Percentiles rank a stretch among this genome's conserved stretches.
Conservation (phyloP, 2,888 invertebrate genomes). For the Scelioninae gen. 1 region DNA sequence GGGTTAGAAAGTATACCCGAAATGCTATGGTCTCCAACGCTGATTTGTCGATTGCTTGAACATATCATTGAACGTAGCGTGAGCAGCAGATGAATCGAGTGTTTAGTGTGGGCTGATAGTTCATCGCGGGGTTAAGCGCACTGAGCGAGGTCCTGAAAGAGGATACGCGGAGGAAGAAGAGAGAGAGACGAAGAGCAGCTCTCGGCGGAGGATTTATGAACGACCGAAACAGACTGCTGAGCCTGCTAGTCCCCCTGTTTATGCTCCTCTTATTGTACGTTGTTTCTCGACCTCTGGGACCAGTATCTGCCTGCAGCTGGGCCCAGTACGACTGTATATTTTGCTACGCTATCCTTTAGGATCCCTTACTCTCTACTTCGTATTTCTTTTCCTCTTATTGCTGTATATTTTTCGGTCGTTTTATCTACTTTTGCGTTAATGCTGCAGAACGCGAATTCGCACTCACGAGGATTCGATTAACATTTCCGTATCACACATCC, state of each 20-base stretch:
- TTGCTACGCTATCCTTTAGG: conserved; percentile 50
- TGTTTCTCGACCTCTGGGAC: conserved; percentile 77
- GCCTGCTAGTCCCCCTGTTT: conserved; percentile 73
- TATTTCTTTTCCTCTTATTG: conserved; percentile 58
- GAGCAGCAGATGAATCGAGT: conserved; percentile 67
- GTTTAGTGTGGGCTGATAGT: conserved; percentile 64
- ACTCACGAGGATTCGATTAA: conserved; percentile 52
- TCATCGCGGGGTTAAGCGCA: conserved; percentile 69
- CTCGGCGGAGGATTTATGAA: conserved; percentile 83
- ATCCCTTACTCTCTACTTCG: conserved; percentile 33
- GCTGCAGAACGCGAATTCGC: conserved; percentile 65
- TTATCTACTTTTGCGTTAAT: conserved; percentile 65
- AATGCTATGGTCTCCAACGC: conserved; percentile 1
- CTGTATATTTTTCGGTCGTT: conserved; percentile 63
- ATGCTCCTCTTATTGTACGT: conserved; percentile 73
- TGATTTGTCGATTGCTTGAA: conserved; percentile 45
- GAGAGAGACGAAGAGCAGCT: conserved; percentile 69
- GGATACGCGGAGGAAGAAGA: conserved; percentile 30
- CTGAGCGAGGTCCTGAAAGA: conserved; percentile 48
- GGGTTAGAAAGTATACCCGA: conserved; percentile 13
- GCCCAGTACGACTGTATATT: conserved; percentile 59
- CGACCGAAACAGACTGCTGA: conserved; percentile 78
- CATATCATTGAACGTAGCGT: conserved; percentile 62
- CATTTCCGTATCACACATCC: conserved; percentile 54
- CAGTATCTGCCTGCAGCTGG: conserved; percentile 73